Base-by-base conservation (phyloP, 2,888 invertebrate genomes). In the Chrysodeixis includens region DNA sequence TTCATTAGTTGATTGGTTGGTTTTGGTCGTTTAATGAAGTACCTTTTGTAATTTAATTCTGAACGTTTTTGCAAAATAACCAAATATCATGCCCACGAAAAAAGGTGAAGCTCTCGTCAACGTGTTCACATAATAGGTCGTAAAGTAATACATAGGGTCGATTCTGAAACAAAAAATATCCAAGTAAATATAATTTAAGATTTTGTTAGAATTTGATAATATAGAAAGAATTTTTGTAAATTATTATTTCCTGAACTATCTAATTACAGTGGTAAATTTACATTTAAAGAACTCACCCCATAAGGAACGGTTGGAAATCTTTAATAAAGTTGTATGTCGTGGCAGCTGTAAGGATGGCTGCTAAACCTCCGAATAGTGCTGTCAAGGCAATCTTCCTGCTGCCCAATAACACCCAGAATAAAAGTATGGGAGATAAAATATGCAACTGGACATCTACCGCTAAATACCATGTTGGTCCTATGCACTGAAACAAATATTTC, bases 301-400 rank as follows among this genome's bases (percentile, higher is more conserved):
- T 68, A 85, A 83, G 0, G 82, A 81, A 81, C n/a, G n/a, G 88
- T 75, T 0, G 88, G 88, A 61, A 93, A 91, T 92, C 74, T 66
- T 88, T 90, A 0, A 90, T 69, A 49, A 90, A 93, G 52, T 91
- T 88, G 68, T 91, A 90, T 7, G 78, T 65, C 0, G 90, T 87
- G 16, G 84, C 63, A 73, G 83, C 76, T 71, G 85, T 26, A 40
- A 88, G 5, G 0, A 87, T 68, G 6, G 58, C 72, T 0, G 82
- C 6, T 1, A 85, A 55, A 0, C 74, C 79, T 12, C 66, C 30
- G 1, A 66, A 14, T 30, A 89, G 56, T 0, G 80, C 82, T 10
- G 56, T 35, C 88, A 87, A 87, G 4, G 87, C 86, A 3, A 62
- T 49, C 14, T 55, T 74, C 22, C 78, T 83, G 1, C 72, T 81